A percentile compares a stretch with the other conserved stretches of the same genome.
Evolutionary conservation across 2,113 vertebrate genomes (phyloP).

Genomic region (Mugil cephalus): DNA sequence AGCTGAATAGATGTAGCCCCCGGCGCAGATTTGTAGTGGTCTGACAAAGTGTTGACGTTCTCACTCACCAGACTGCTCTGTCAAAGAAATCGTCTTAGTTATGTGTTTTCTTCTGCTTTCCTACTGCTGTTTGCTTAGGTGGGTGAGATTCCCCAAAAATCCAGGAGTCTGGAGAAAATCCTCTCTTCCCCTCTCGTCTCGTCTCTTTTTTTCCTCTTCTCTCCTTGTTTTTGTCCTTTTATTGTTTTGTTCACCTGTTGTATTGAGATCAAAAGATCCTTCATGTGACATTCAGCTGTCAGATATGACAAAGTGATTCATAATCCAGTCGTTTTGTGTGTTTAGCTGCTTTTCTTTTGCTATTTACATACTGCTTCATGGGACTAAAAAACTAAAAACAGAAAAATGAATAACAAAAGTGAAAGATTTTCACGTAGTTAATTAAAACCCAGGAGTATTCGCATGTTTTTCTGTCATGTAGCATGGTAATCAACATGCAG

Average conservation of each 20-base stretch:
- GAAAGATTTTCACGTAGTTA: background rate
- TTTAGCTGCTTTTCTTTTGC: background rate
- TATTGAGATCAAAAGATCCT: conserved; percentile 9
- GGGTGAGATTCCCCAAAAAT: background rate
- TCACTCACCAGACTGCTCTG: conserved; percentile 21
- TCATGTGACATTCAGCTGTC: conserved; percentile 25
- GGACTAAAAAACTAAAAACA: conserved; percentile 5
- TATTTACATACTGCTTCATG: background rate
- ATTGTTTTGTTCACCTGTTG: conserved; percentile 3
- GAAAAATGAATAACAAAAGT: background rate
- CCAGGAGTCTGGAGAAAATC: background rate
- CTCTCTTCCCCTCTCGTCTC: conserved; percentile 12
- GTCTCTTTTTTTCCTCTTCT: conserved; percentile 8
- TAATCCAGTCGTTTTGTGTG: background rate
- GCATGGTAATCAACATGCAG: background rate
- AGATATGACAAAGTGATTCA: conserved; percentile 15
- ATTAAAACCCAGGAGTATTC: background rate
- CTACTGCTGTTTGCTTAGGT: background rate
- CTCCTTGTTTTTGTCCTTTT: conserved; percentile 1
- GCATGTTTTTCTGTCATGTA: background rate
- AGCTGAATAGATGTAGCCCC: conserved; percentile 49
- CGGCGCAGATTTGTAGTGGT: conserved; percentile 55
- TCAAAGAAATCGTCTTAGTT: conserved; percentile 5
- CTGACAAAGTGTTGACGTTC: conserved; percentile 63
- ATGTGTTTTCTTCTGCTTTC: conserved; percentile 4